These are phyloP conservation scores for Penaeus chinensis DNA, from an alignment of 1,140 invertebrate genomes.

Conservation along the genomic window DNA sequence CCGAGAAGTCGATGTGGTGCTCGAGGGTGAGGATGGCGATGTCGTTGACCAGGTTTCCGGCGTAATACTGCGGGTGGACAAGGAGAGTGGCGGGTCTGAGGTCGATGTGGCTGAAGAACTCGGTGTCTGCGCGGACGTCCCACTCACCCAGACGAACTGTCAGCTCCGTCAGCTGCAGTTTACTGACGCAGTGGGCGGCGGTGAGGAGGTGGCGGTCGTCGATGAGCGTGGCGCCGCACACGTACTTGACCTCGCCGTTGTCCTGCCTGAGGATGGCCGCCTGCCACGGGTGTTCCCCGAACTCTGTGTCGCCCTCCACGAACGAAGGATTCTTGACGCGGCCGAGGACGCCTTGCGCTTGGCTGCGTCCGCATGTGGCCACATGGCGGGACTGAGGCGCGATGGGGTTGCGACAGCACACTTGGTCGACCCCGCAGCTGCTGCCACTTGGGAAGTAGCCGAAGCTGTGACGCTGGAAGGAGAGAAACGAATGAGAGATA, in stretches of 20 bases:
- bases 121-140: conserved; percentile 94
- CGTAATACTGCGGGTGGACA: conserved; percentile 90
- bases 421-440: conserved; percentile 24
- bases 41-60: conserved; percentile 90
- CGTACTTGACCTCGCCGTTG: conserved; percentile 82
- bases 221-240: conserved; percentile 83
- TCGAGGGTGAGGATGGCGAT: conserved; percentile 85
- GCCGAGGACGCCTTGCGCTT: conserved; percentile 65
- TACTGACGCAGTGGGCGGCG: conserved; percentile 81
- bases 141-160: conserved; percentile 90
- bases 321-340: conserved; percentile 66
- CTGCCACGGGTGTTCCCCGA: conserved; percentile 92
- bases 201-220: conserved; percentile 83
- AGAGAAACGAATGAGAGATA: too few species aligned
- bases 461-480: neutral
- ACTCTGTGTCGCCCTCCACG: conserved; percentile 86
- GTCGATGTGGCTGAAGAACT: conserved; percentile 93
- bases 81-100: conserved; percentile 81
- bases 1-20: conserved; percentile 81
- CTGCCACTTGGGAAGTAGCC: conserved; percentile 36
- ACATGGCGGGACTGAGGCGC: neutral
- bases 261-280: conserved; percentile 91
- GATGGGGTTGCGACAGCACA: conserved; percentile 46
- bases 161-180: conserved; percentile 78
- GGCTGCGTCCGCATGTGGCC: conserved; percentile 64